Percentiles rank a stretch among this genome's conserved stretches.
These are phyloP conservation scores for Neogobius melanostomus DNA, from an alignment of 2,113 vertebrate genomes.

Conservation along the genomic window DNA sequence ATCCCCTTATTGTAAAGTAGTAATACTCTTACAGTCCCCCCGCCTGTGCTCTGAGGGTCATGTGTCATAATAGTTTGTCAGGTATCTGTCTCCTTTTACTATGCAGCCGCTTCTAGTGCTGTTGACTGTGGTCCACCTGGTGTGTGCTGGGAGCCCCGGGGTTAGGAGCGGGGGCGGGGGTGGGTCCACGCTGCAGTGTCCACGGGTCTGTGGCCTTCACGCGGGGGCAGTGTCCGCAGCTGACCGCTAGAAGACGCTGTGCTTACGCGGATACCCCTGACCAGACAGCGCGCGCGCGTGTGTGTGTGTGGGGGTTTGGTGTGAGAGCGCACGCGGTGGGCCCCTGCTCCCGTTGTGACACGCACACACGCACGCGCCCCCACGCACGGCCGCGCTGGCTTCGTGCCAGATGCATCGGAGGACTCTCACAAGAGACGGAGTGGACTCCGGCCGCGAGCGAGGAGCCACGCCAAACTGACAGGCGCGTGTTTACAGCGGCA, in stretches of 20 bases:
- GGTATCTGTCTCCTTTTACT: neutral
- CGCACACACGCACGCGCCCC: slow-evolving; percentile 46
- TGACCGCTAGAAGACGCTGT: slow-evolving; percentile 74
- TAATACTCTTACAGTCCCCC: too few species aligned
- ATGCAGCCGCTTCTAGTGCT: neutral
- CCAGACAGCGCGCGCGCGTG: slow-evolving; percentile 53
- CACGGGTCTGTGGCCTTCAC: slow-evolving; percentile 62
- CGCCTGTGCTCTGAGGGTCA: neutral
- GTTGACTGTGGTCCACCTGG: neutral
- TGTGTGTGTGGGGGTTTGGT: neutral
- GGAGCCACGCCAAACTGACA: slow-evolving; percentile 64
- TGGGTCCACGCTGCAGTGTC: slow-evolving; percentile 63
- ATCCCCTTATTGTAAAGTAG: too few species aligned
- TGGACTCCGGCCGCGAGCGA: slow-evolving; percentile 74
- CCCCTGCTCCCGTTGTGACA: slow-evolving; percentile 72
- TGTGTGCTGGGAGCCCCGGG: neutral
- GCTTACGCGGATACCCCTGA: slow-evolving; percentile 60
- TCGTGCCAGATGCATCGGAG: slow-evolving; percentile 79
- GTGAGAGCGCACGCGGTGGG: slow-evolving; percentile 57
- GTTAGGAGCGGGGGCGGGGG: slow-evolving; percentile 1
- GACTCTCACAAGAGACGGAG: slow-evolving; percentile 86
- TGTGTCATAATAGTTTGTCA: neutral
- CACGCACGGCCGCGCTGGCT: slow-evolving; percentile 74
- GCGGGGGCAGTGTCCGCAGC: slow-evolving; percentile 33
- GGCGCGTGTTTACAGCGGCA: neutral